These are phyloP conservation scores for Erpornis zantholeuca DNA, from an alignment of 2,113 vertebrate genomes.

Conservation along the genomic window DNA sequence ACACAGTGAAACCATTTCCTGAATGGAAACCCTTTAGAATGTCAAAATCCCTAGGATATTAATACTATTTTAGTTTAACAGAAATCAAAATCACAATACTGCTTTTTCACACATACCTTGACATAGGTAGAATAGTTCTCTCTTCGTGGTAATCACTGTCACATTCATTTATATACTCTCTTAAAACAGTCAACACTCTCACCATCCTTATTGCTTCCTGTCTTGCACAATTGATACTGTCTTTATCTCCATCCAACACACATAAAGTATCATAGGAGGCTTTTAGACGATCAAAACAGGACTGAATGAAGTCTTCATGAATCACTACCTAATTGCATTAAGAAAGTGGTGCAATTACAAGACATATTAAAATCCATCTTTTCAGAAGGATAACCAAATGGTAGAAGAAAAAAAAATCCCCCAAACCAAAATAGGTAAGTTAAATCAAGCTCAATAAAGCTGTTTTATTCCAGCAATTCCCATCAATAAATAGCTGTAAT, in stretches of 20 bases:
- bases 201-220: constrained; percentile 99
- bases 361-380: neutral
- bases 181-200: constrained; percentile 94
- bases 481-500: neutral
- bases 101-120: constrained; percentile 81
- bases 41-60: neutral
- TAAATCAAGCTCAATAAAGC: neutral
- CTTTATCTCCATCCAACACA: constrained; percentile 98
- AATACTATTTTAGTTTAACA: neutral
- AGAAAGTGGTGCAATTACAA: neutral
- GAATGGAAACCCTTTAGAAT: neutral
- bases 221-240: constrained; percentile 97
- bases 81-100: neutral
- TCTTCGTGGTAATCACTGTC: constrained; percentile 99
- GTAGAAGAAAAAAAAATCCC: neutral
- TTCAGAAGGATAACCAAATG: neutral
- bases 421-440: neutral
- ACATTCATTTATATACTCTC: constrained; percentile 98
- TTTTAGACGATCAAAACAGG: constrained; percentile 98
- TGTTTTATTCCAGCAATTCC: neutral
- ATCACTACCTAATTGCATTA: constrained; percentile 88
- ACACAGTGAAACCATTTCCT: neutral
- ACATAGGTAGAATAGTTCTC: constrained; percentile 98
- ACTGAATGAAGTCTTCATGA: constrained; percentile 99
- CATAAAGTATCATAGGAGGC: constrained; percentile 97